Evolutionary conservation across 2,113 vertebrate genomes (phyloP).

Genomic region (Heterotilapia buettikoferi): DNA sequence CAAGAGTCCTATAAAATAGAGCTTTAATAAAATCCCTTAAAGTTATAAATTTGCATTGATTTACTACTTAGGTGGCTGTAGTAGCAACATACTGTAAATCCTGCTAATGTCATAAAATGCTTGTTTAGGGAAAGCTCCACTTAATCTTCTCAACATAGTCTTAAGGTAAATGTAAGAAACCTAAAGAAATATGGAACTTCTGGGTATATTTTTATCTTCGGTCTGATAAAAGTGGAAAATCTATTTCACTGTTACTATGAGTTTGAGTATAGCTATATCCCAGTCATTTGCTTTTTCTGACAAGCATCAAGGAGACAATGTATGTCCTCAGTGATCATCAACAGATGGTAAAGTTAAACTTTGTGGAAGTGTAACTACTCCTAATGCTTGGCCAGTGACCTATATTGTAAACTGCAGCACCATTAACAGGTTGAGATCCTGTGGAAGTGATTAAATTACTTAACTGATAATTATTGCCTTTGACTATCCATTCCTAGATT

Average conservation of each 20-base stretch:
- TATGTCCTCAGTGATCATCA: background rate
- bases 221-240: background rate
- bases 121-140: background rate
- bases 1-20: background rate
- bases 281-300: background rate
- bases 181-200: background rate
- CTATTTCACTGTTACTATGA: background rate
- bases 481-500: background rate
- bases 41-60: background rate
- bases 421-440: background rate
- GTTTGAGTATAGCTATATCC: background rate
- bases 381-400: background rate
- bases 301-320: background rate
- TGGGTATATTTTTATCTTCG: background rate
- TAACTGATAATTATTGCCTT: constrained; percentile 16
- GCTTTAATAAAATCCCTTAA: background rate
- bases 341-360: background rate
- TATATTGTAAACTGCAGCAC: background rate
- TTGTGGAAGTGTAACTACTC: background rate
- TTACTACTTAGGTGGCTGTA: background rate
- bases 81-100: background rate
- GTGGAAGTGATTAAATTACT: constrained; percentile 10
- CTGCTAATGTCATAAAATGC: background rate
- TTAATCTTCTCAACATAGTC: background rate
- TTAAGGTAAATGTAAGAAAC: background rate